Percentiles rank a stretch among this genome's conserved stretches.
These are phyloP conservation scores for Aotus griseimembra DNA, from an alignment of 2,797 vertebrate genomes.

Conservation along the genomic window DNA sequence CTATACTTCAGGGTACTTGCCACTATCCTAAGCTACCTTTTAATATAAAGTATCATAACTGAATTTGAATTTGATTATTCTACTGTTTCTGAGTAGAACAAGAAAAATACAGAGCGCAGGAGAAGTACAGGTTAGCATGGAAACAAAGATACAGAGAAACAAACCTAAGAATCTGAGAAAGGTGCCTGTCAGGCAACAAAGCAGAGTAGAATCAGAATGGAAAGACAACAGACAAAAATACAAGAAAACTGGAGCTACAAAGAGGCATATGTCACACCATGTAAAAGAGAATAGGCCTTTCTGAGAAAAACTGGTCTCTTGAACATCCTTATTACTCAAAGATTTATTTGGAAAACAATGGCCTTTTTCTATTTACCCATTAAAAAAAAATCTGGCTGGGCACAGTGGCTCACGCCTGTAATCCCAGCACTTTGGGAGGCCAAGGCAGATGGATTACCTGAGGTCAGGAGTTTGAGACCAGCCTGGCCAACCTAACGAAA, in stretches of 20 bases:
- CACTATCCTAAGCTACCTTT: not conserved
- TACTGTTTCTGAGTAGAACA: not conserved
- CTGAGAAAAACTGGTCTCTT: not conserved
- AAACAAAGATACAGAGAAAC: not conserved
- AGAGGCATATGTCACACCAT: not conserved
- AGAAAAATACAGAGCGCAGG: not conserved
- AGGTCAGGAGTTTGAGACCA: too few relatives aligned
- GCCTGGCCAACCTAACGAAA: too few relatives aligned
- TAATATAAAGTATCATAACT: not conserved
- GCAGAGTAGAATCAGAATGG: not conserved
- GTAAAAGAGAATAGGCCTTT: not conserved
- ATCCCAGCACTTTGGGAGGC: too few relatives aligned
- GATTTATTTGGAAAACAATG: conserved; percentile 17
- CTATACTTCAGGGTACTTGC: not conserved
- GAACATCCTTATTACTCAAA: not conserved
- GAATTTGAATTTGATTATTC: not conserved
- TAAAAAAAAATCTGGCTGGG: not conserved
- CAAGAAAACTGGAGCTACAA: not conserved
- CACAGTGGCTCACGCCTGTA: too few relatives aligned
- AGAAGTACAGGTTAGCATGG: not conserved
- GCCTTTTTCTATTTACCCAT: not conserved
- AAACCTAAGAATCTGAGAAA: not conserved
- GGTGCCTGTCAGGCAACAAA: not conserved
- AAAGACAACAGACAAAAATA: not conserved
- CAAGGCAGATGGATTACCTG: too few relatives aligned